Conservation (phyloP, 2,797 vertebrate genomes). For the Diceros bicornis region DNA sequence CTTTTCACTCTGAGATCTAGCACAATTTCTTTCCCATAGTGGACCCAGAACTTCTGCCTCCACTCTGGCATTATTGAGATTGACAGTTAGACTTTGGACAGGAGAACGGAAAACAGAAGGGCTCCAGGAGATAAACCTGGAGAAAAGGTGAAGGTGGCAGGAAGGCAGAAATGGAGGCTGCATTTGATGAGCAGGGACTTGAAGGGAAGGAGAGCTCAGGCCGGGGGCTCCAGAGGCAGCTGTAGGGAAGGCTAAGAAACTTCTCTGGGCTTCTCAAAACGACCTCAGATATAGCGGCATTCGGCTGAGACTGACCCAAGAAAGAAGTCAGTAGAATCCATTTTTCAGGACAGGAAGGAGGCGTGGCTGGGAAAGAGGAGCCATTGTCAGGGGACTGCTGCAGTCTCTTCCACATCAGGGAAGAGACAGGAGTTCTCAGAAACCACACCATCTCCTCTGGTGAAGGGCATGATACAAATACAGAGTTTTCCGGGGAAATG, state of each 20-base stretch:
- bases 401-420: too few relatives aligned
- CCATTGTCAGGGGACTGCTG: accelerated
- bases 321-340: background rate
- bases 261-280: background rate
- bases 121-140: background rate
- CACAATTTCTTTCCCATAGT: background rate
- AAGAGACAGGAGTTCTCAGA: background rate
- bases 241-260: background rate
- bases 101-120: background rate
- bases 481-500: background rate
- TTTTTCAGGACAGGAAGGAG: background rate
- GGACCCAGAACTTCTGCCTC: too few relatives aligned
- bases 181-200: background rate
- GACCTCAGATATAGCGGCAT: background rate
- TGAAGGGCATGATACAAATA: background rate
- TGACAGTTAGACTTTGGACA: too few relatives aligned
- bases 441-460: too few relatives aligned
- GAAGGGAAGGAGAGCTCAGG: background rate
- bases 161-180: accelerated
- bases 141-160: background rate
- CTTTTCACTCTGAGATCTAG: background rate
- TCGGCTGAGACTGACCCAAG: background rate
- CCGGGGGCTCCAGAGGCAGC: background rate
- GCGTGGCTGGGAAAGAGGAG: background rate
- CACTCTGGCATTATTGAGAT: background rate